phyloP scores from a whole-genome alignment of 2,888 invertebrate species.

The Agonopterix subpropinquella region DNA sequence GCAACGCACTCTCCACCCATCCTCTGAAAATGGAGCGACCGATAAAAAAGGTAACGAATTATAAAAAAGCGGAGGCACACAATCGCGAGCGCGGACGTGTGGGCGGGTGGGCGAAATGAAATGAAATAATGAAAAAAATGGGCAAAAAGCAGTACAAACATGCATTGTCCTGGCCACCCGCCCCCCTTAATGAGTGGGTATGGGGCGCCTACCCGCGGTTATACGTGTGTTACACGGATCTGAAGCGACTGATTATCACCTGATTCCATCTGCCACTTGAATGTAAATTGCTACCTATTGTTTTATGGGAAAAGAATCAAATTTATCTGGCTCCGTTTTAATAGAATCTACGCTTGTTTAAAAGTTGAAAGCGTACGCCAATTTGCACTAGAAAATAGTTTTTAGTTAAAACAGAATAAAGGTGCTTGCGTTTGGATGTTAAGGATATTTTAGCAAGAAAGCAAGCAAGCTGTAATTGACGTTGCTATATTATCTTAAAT shows the following conservation, averaged over 20 bases:
- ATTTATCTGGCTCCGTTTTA: no score
- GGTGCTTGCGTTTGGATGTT: no score
- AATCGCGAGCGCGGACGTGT: constrained; percentile 73
- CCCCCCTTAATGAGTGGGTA: constrained; percentile 65
- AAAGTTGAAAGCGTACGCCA: no score
- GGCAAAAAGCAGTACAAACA: constrained; percentile 75
- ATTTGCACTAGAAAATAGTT: no score
- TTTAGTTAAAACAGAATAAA: no score
- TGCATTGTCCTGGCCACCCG: constrained; percentile 68
- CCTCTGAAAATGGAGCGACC: constrained; percentile 74
- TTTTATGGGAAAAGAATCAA: constrained; percentile 1
- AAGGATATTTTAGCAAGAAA: no score
- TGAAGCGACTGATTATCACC: constrained; percentile 71
- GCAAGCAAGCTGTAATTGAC: no score
- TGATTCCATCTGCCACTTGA: constrained; percentile 54
- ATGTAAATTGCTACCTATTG: constrained; percentile 13
- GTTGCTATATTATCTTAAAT: no score
- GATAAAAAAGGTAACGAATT: constrained; percentile 76
- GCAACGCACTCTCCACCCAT: constrained; percentile 44
- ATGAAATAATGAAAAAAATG: constrained; percentile 77
- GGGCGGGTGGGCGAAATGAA: constrained; percentile 72
- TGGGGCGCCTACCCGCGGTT: constrained; percentile 29
- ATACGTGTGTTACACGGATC: constrained; percentile 43
- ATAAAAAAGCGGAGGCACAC: constrained; percentile 73
- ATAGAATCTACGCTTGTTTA: no score